Evolutionary conservation across 2,113 vertebrate genomes (phyloP).

Genomic region (Phyllopteryx taeniolatus): DNA sequence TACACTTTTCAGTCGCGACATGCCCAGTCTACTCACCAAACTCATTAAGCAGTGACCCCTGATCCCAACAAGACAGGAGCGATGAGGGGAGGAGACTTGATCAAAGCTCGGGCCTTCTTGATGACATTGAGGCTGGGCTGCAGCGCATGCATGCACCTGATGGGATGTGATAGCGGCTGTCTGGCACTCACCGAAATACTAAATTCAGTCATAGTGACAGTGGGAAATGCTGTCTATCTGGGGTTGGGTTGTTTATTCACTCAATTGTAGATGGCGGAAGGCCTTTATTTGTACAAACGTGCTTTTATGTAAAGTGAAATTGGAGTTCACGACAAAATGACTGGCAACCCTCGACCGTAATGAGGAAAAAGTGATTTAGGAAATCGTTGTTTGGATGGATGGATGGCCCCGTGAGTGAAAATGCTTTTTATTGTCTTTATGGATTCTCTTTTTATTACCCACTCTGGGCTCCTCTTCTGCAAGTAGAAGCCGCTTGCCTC

Average conservation of each 20-base stretch:
- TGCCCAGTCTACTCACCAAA: conserved; percentile 30
- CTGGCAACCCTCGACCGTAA: too few species aligned
- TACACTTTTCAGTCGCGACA: conserved; percentile 43
- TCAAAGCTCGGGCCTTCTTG: conserved; percentile 58
- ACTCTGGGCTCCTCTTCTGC: too few species aligned
- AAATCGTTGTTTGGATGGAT: too few species aligned
- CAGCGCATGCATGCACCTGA: conserved; percentile 38
- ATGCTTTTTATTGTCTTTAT: too few species aligned
- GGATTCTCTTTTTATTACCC: too few species aligned
- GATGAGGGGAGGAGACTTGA: conserved; percentile 54
- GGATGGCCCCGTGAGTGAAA: too few species aligned
- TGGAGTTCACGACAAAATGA: background rate
- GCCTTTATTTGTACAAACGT: background rate
- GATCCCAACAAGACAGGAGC: conserved; percentile 48
- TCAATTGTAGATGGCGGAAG: background rate
- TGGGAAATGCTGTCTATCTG: background rate
- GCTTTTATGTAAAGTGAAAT: background rate
- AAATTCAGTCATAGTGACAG: conserved; percentile 12
- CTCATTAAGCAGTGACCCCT: conserved; percentile 67
- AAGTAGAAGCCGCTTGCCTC: too few species aligned
- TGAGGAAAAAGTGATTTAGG: too few species aligned
- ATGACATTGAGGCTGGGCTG: conserved; percentile 29
- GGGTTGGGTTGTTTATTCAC: background rate
- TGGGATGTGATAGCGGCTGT: conserved; percentile 37
- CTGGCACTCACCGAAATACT: conserved; percentile 2